Conservation (phyloP, 1,140 invertebrate species). For the Conopomorpha cramerella region DNA sequence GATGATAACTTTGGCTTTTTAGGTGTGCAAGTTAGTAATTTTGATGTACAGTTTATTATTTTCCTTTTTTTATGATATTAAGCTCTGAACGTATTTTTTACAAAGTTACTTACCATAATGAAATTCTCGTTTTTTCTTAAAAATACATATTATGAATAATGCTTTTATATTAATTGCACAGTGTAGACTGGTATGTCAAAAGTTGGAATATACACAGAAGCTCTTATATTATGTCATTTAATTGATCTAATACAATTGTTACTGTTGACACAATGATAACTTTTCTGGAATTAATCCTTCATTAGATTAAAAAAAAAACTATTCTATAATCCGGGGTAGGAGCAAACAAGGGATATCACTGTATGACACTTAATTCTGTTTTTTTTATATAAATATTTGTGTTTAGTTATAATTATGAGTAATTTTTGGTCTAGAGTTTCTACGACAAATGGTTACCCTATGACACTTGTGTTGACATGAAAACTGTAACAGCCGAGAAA, state of each 20-base stretch:
- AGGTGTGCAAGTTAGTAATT: no score
- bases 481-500: no score
- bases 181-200: conserved; percentile 46
- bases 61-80: no score
- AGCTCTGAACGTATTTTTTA: no score
- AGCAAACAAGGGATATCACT: conserved; percentile 35
- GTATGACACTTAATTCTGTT: neutral
- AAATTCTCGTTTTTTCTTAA: neutral
- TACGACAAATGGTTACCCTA: no score
- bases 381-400: neutral
- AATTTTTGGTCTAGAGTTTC: no score
- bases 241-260: conserved; percentile 31
- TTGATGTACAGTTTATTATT: no score
- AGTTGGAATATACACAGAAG: conserved; percentile 9
- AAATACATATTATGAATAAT: neutral
- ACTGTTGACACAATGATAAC: no score
- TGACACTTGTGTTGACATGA: neutral
- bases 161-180: neutral
- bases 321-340: conserved; percentile 42
- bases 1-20: no score
- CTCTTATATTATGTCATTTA: conserved; percentile 47
- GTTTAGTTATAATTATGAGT: neutral
- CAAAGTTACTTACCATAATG: no score
- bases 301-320: conserved; percentile 37
- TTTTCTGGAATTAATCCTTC: conserved; percentile 31